Percentiles rank a stretch among this genome's conserved stretches.
Conservation (phyloP, 2,888 invertebrate genomes). For the Diaperis boleti region DNA sequence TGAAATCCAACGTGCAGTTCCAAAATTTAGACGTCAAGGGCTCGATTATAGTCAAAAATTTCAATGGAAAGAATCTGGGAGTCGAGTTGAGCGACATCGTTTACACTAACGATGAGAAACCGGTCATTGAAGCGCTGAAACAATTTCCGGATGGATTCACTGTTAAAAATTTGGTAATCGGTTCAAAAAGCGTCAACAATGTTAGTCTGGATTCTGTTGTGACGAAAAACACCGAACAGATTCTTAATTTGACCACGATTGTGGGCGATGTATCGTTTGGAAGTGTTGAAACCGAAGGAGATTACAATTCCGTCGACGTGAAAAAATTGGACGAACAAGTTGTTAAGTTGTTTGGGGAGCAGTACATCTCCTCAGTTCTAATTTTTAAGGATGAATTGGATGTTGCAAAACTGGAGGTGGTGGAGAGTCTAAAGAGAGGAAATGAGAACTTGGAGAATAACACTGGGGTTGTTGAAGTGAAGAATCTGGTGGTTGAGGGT, state of each 20-base stretch:
- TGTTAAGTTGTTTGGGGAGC: constrained; percentile 64
- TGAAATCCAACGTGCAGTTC: constrained; percentile 67
- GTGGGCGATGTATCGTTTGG: constrained; percentile 66
- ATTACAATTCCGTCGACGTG: constrained; percentile 65
- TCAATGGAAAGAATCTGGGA: constrained; percentile 64
- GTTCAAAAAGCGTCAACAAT: constrained; percentile 65
- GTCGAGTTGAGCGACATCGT: constrained; percentile 66
- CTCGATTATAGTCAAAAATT: constrained; percentile 64
- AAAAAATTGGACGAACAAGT: constrained; percentile 64
- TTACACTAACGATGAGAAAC: constrained; percentile 60
- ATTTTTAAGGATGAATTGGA: constrained; percentile 60
- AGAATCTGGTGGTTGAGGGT: constrained; percentile 58
- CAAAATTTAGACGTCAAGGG: constrained; percentile 68
- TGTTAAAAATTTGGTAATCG: constrained; percentile 63
- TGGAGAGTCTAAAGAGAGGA: constrained; percentile 61
- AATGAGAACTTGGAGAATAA: neutral
- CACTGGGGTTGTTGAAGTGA: too few species aligned
- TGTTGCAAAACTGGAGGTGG: constrained; percentile 60
- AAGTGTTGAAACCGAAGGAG: constrained; percentile 64
- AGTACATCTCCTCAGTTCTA: constrained; percentile 61
- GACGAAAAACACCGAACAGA: constrained; percentile 67
- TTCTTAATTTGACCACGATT: constrained; percentile 62
- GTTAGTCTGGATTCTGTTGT: constrained; percentile 66
- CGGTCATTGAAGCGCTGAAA: constrained; percentile 66
- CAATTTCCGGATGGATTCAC: constrained; percentile 64